Percentiles rank a stretch among this genome's conserved stretches.
Evolutionary conservation across 2,113 vertebrate species (phyloP).

Genomic region (Bostrychus sinensis): DNA sequence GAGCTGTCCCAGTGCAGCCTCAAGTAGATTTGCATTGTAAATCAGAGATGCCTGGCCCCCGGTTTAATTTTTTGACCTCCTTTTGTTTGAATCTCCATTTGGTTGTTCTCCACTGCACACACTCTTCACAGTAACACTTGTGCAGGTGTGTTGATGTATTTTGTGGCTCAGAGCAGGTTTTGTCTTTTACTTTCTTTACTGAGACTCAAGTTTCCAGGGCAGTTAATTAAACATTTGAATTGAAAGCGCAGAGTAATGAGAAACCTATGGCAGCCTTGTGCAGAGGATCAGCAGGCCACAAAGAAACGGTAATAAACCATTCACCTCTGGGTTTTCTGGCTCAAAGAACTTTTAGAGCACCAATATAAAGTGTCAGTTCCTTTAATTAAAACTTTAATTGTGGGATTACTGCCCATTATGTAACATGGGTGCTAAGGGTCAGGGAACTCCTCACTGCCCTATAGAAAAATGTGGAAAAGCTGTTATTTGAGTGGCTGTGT

Average conservation of each 20-base stretch:
- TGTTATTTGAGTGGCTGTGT: slow-evolving; percentile 62
- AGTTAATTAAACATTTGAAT: slow-evolving; percentile 83
- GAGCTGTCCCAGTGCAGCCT: slow-evolving; percentile 19
- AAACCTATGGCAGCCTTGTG: slow-evolving; percentile 76
- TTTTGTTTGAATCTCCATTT: slow-evolving; percentile 33
- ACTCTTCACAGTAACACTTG: slow-evolving; percentile 27
- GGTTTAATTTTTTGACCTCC: slow-evolving; percentile 19
- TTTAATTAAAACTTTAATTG: slow-evolving; percentile 84
- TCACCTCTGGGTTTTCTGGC: slow-evolving; percentile 72
- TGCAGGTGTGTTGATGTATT: slow-evolving; percentile 50
- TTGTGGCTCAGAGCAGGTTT: slow-evolving; percentile 40
- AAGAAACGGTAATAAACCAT: slow-evolving; percentile 75
- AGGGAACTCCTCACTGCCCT: slow-evolving; percentile 43
- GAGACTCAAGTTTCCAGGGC: slow-evolving; percentile 68
- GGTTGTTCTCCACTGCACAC: slow-evolving; percentile 6
- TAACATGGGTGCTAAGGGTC: slow-evolving; percentile 66
- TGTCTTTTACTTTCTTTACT: slow-evolving; percentile 40
- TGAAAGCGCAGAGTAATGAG: slow-evolving; percentile 77
- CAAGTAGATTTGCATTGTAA: slow-evolving; percentile 17
- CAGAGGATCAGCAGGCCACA: slow-evolving; percentile 71
- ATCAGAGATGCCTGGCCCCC: slow-evolving; percentile 16
- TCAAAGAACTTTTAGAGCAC: slow-evolving; percentile 71
- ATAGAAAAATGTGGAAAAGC: slow-evolving; percentile 57
- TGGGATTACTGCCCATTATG: slow-evolving; percentile 75
- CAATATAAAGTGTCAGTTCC: slow-evolving; percentile 79